Conservation (phyloP, 2,888 invertebrate genomes). For the Morpho deidamia region DNA sequence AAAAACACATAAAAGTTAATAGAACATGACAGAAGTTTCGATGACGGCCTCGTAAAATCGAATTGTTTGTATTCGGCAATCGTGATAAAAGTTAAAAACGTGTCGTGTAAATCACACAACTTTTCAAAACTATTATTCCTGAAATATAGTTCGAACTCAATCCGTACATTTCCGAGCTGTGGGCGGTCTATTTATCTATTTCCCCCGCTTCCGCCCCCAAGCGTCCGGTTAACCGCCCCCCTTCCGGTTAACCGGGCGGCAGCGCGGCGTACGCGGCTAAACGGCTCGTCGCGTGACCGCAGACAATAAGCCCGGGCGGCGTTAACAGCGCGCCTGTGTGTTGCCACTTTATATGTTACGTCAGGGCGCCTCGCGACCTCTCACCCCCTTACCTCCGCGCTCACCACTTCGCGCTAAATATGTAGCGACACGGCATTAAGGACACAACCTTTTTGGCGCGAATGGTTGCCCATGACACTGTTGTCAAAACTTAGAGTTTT, state of each 20-base stretch:
- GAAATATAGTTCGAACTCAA: conserved; percentile 77
- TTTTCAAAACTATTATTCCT: conserved; percentile 77
- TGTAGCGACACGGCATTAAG: conserved; percentile 24
- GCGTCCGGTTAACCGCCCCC: conserved; percentile 78
- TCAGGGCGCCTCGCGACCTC: conserved; percentile 40
- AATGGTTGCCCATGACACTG: conserved; percentile 53
- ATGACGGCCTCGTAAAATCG: conserved; percentile 33
- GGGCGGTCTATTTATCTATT: conserved; percentile 79
- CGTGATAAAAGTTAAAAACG: conserved; percentile 67
- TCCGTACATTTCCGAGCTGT: conserved; percentile 77
- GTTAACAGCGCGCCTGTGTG: conserved; percentile 77
- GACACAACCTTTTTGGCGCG: conserved; percentile 24
- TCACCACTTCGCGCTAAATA: conserved; percentile 27
- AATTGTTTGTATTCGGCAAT: conserved; percentile 27
- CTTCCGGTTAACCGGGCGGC: conserved; percentile 77
- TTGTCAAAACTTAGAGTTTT: conserved; percentile 56
- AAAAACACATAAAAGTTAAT: conserved; percentile 10
- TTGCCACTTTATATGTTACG: conserved; percentile 76
- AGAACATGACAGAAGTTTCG: conserved; percentile 37
- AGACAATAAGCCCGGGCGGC: conserved; percentile 77
- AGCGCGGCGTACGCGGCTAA: conserved; percentile 72
- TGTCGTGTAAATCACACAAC: conserved; percentile 76
- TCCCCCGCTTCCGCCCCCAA: conserved; percentile 77
- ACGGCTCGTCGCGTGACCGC: conserved; percentile 79
- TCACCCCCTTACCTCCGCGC: conserved; percentile 25